phyloP scores from a whole-genome alignment of 2,888 invertebrate genomes.

The Anarsia innoxiella region DNA sequence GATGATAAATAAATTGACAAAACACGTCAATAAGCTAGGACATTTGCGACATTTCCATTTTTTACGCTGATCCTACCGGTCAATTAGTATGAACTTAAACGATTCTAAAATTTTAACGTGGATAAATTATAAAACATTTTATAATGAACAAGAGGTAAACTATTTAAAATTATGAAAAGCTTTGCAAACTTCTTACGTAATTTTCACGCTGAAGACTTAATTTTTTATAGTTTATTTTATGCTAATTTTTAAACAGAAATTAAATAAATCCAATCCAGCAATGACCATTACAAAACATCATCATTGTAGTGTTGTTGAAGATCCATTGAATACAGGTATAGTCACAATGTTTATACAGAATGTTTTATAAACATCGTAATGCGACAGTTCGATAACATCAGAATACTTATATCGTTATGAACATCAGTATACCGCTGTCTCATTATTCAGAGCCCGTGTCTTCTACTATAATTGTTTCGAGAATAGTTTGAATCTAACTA shows the following conservation, averaged over 20 bases:
- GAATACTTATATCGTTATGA: slow-evolving; percentile 33
- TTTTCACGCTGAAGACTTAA: background rate
- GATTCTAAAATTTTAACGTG: slow-evolving; percentile 8
- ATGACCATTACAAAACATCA: slow-evolving; percentile 13
- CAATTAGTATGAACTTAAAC: too few relatives aligned
- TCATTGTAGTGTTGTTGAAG: slow-evolving; percentile 12
- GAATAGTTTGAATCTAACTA: slow-evolving; percentile 1
- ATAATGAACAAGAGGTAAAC: slow-evolving; percentile 32
- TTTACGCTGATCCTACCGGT: too few relatives aligned
- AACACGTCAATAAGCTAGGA: too few relatives aligned
- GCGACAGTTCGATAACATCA: slow-evolving; percentile 45
- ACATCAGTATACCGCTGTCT: slow-evolving; percentile 27
- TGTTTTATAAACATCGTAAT: slow-evolving; percentile 60
- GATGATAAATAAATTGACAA: too few relatives aligned
- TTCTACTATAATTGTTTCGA: slow-evolving; percentile 11
- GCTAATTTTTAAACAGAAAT: background rate
- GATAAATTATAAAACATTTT: slow-evolving; percentile 33
- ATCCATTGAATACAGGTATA: slow-evolving; percentile 26
- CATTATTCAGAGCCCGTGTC: slow-evolving; percentile 24
- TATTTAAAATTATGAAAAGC: slow-evolving; percentile 2
- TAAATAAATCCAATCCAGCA: slow-evolving; percentile 9
- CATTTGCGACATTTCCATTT: too few relatives aligned
- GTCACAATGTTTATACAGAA: slow-evolving; percentile 37
- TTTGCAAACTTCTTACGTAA: background rate
- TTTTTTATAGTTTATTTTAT: background rate